phyloP scores from a whole-genome alignment of 2,888 invertebrate species.

The Perizoma flavofasciatum region DNA sequence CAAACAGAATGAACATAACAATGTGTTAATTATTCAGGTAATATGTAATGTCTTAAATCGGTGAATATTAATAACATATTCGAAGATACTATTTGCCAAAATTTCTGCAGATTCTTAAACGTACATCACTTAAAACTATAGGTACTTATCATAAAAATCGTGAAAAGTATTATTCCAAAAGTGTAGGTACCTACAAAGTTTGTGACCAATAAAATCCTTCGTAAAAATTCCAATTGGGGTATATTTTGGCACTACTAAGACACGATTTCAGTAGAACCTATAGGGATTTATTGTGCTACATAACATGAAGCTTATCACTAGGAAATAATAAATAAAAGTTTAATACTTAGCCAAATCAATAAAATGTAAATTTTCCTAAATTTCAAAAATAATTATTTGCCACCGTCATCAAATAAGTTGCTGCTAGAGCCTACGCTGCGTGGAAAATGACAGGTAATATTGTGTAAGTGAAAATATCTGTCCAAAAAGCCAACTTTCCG shows the following conservation, averaged over 20 bases:
- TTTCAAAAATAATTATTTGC: constrained; percentile 4
- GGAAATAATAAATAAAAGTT: constrained; percentile 22
- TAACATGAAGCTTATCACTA: constrained; percentile 31
- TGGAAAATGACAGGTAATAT: too few relatives aligned
- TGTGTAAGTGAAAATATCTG: too few relatives aligned
- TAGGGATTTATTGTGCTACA: constrained; percentile 28
- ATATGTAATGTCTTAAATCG: neutral
- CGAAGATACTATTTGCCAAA: too few relatives aligned
- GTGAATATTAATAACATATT: too few relatives aligned
- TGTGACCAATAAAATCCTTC: constrained; percentile 31
- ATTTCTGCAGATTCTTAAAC: constrained; percentile 12
- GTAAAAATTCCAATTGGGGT: constrained; percentile 48
- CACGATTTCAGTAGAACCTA: constrained; percentile 51
- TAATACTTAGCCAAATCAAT: constrained; percentile 22
- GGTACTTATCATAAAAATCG: constrained; percentile 22
- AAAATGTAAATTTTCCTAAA: constrained; percentile 23
- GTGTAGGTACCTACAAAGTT: constrained; percentile 24
- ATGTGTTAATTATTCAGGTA: neutral
- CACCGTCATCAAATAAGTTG: neutral
- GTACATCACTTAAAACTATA: constrained; percentile 18
- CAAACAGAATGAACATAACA: neutral
- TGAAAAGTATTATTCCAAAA: constrained; percentile 30
- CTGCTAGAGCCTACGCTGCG: too few relatives aligned
- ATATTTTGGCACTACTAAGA: constrained; percentile 71
- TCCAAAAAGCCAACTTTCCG: too few relatives aligned